Evolutionary conservation across 2,888 invertebrate species (phyloP), one percentile per base, ranked within the genome.

Genomic region (Metallyticus violacea): DNA sequence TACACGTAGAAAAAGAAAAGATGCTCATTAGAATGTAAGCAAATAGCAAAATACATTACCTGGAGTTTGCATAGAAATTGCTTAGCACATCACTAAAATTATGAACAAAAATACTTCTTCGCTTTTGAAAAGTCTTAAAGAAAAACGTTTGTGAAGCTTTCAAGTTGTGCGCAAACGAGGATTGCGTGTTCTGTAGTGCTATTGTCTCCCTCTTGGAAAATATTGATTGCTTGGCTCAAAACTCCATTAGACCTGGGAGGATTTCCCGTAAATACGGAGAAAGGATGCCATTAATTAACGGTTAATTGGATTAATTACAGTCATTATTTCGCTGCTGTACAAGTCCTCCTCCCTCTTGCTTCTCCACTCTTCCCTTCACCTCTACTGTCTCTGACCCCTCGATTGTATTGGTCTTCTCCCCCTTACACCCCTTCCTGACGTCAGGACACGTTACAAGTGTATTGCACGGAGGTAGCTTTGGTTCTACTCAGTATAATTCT

Each of bases 241-340:
- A 92, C 91, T 91, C 92, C 92, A 92, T 92, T 92, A 92, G 90
- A 86, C 88, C 88, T 87, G 88, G 77, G 90, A 88, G 90, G 90
- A 90, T 91, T 91, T 90, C 90, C 91, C 91, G 91, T 91, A 91
- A 91, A 92, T 91, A 91, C 92, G 92, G 90, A 91, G 91, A 91
- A 91, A 91, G 92, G 91, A 91, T 90, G 91, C 91, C 92, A 92
- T 92, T 92, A 92, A 92, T 92, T 92, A 92, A 92, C 92, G 92
- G 92, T 92, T 92, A 92, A 92, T 93, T 92, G 92, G 92, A 93
- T 93, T 92, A 93, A 93, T 93, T 92, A 91, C 92, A 90, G 91
- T 92, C 92, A 92, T 93, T 92, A 93, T 92, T 92, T 92, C 91
- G 90, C 91, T 62, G 86, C 82, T 85, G 87, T 83, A 83, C 83